phyloP scores from a whole-genome alignment of 2,888 invertebrate species.

The Psococerastis gibbosa region DNA sequence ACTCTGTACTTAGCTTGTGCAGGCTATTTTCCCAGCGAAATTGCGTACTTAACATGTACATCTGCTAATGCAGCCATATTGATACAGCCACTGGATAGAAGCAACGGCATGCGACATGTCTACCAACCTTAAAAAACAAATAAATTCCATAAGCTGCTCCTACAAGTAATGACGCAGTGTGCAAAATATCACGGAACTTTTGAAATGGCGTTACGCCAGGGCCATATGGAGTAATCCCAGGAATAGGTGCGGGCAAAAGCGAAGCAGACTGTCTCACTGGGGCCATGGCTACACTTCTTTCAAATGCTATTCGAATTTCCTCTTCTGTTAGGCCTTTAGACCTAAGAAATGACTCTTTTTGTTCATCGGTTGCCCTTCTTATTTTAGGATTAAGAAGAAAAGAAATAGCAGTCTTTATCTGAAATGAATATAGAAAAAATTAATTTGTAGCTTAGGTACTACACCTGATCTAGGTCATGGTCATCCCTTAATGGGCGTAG shows the following conservation, averaged over 20 bases:
- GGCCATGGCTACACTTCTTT: constrained; percentile 33
- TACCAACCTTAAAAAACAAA: constrained; percentile 65
- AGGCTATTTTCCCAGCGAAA: too few relatives aligned
- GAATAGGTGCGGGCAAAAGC: constrained; percentile 23
- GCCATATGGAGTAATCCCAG: too few relatives aligned
- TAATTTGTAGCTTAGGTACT: too few relatives aligned
- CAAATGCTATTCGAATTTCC: constrained; percentile 56
- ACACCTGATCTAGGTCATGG: too few relatives aligned
- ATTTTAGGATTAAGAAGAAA: constrained; percentile 78
- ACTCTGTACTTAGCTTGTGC: too few relatives aligned
- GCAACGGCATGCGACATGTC: too few relatives aligned
- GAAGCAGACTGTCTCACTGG: constrained; percentile 22
- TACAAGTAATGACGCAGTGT: constrained; percentile 54
- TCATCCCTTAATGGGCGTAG: too few relatives aligned
- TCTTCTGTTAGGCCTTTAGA: constrained; percentile 56
- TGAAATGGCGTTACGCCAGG: constrained; percentile 29
- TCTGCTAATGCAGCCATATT: too few relatives aligned
- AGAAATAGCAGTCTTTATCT: constrained; percentile 71
- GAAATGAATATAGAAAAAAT: too few relatives aligned
- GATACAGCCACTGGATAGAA: too few relatives aligned
- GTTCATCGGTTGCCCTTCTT: constrained; percentile 48
- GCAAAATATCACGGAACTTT: constrained; percentile 44
- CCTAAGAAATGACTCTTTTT: constrained; percentile 60
- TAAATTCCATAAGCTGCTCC: constrained; percentile 60
- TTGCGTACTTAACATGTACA: too few relatives aligned